phyloP scores from a whole-genome alignment of 2,113 vertebrate species.

The Syngnathus typhle region DNA sequence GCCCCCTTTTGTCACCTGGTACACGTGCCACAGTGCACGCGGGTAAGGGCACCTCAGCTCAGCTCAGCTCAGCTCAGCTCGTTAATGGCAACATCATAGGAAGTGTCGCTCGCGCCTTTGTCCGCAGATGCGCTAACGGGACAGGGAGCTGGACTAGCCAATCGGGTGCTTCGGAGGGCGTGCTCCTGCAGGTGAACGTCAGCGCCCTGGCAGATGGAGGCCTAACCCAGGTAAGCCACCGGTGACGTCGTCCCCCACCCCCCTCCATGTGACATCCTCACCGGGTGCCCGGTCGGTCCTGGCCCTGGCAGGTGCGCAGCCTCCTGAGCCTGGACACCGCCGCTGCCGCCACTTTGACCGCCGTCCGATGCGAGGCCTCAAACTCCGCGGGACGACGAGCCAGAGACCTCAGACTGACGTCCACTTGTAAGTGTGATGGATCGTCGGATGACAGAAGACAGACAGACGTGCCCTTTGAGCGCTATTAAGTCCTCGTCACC shows the following conservation, averaged over 20 bases:
- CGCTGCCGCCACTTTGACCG: constrained; percentile 56
- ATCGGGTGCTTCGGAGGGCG: constrained; percentile 24
- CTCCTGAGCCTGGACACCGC: constrained; percentile 68
- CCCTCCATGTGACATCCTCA: neutral
- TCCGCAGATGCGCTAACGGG: constrained; percentile 58
- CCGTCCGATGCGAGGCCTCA: constrained; percentile 76
- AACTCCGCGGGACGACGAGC: constrained; percentile 72
- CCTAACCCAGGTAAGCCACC: constrained; percentile 35
- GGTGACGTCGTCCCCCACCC: neutral
- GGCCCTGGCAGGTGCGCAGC: constrained; percentile 73
- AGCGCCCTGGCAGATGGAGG: constrained; percentile 47
- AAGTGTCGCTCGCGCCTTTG: neutral
- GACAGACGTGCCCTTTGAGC: neutral
- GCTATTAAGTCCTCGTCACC: neutral
- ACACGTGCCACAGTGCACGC: constrained; percentile 76
- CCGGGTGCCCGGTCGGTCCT: neutral
- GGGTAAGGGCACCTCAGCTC: constrained; percentile 61
- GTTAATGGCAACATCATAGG: neutral
- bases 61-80: neutral
- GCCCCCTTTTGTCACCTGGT: constrained; percentile 81
- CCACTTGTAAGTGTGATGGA: constrained; percentile 62
- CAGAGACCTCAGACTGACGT: constrained; percentile 79
- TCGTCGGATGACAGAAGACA: neutral
- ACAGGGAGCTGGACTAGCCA: constrained; percentile 57
- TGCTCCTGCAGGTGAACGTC: constrained; percentile 69